These are phyloP conservation scores for Apteryx mantelli DNA, from an alignment of 2,113 vertebrate species.

Conservation along the genomic window DNA sequence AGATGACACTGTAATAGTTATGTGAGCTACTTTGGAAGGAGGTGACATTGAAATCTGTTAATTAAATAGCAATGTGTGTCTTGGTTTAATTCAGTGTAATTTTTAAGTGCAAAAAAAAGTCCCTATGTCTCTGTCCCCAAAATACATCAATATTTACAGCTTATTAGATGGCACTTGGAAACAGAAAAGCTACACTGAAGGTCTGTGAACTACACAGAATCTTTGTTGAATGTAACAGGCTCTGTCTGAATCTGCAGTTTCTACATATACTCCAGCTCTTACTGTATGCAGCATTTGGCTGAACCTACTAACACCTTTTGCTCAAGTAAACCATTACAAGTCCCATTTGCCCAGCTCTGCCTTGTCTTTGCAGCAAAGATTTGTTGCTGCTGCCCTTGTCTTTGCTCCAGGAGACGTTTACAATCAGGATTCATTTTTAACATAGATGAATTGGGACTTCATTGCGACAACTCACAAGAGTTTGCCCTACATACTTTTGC, in stretches of 20 bases:
- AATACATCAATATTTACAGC: conserved; percentile 1
- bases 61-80: conserved; percentile 3
- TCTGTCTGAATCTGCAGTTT: not conserved
- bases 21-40: not conserved
- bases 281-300: not conserved
- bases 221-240: not conserved
- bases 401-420: not conserved
- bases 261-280: not conserved
- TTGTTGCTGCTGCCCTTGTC: conserved; percentile 2
- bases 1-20: not conserved
- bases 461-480: not conserved
- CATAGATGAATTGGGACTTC: conserved; percentile 15
- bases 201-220: not conserved
- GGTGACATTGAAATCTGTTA: conserved; percentile 15
- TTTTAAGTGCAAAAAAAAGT: conserved; percentile 4
- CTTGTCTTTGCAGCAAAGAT: not conserved
- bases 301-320: not conserved
- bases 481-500: conserved; percentile 4
- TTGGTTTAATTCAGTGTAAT: not conserved
- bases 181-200: not conserved
- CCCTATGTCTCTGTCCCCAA: not conserved
- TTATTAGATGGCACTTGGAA: not conserved
- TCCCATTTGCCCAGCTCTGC: not conserved
- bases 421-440: conserved; percentile 29
- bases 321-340: not conserved